A percentile compares a stretch with the other conserved stretches of the same genome.
phyloP scores from a whole-genome alignment of 2,113 vertebrate genomes.

The Triplophysa dalaica region DNA sequence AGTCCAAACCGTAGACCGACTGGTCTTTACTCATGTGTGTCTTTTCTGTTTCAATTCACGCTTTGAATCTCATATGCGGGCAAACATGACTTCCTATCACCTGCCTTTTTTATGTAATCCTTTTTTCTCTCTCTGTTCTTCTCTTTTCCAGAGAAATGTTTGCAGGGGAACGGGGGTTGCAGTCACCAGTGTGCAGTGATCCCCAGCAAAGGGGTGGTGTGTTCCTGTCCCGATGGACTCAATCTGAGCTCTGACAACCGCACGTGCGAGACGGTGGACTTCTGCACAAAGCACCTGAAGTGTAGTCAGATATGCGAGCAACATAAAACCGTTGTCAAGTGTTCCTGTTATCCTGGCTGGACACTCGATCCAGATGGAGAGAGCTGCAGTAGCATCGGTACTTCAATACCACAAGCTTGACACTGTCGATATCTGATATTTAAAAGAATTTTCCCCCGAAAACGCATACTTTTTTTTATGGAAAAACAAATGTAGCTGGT shows the following conservation, averaged over 20 bases:
- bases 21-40: not conserved
- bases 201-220: constrained; percentile 89
- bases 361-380: constrained; percentile 85
- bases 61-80: not conserved
- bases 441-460: not conserved
- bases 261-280: constrained; percentile 91
- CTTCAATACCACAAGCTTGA: not conserved
- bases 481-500: too few relatives aligned
- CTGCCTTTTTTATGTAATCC: not conserved
- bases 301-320: constrained; percentile 97
- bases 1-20: not conserved
- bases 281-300: constrained; percentile 87
- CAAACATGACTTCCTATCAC: constrained; percentile 9
- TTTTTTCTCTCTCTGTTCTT: not conserved
- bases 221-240: constrained; percentile 88
- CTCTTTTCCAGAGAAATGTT: constrained; percentile 82
- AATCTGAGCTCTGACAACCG: constrained; percentile 85
- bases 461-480: too few relatives aligned
- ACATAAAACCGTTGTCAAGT: constrained; percentile 92
- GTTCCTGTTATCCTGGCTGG: constrained; percentile 96
- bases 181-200: constrained; percentile 92
- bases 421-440: not conserved
- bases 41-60: not conserved
- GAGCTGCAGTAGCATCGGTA: constrained; percentile 88
- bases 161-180: constrained; percentile 91